phyloP scores from a whole-genome alignment of 2,888 invertebrate genomes.

The Malthinus seriepunctatus region DNA sequence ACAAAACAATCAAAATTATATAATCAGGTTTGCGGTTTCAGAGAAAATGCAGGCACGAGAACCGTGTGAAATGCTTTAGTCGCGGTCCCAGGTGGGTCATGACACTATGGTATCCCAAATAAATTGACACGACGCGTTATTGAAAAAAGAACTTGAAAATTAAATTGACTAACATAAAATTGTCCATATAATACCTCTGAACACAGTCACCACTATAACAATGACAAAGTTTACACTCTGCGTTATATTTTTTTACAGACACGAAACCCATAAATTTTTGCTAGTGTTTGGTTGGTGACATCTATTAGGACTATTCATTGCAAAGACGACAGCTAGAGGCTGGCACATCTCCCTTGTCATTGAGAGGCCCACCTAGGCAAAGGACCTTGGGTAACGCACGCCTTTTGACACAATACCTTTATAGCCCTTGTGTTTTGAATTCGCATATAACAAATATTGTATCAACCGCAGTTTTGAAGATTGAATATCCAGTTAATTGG shows the following conservation, averaged over 20 bases:
- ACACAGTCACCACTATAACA: constrained; percentile 27
- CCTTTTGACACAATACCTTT: constrained; percentile 26
- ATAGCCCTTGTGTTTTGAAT: constrained; percentile 20
- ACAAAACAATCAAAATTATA: too few species aligned
- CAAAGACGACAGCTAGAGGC: constrained; percentile 20
- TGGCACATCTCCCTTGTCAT: constrained; percentile 14
- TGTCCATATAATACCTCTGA: constrained; percentile 13
- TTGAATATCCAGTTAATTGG: constrained; percentile 43
- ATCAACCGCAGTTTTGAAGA: constrained; percentile 31
- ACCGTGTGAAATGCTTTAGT: constrained; percentile 40
- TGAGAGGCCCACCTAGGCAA: constrained; percentile 19
- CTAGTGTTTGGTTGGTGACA: constrained; percentile 40
- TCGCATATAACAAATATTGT: constrained; percentile 37
- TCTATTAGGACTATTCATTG: constrained; percentile 41
- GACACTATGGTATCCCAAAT: constrained; percentile 24
- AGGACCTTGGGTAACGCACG: constrained; percentile 33
- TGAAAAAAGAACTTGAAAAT: constrained; percentile 7
- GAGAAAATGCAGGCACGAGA: constrained; percentile 30
- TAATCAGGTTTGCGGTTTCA: constrained; percentile 17
- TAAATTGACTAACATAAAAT: constrained; percentile 9
- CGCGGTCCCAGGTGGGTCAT: constrained; percentile 36
- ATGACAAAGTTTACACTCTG: constrained; percentile 35
- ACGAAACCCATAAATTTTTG: constrained; percentile 39
- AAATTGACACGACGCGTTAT: constrained; percentile 1
- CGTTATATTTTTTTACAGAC: constrained; percentile 32